Percentiles rank a stretch among this genome's conserved stretches.
These are phyloP conservation scores for Tridacna gigas DNA, from an alignment of 2,888 invertebrate species.

Conservation along the genomic window DNA sequence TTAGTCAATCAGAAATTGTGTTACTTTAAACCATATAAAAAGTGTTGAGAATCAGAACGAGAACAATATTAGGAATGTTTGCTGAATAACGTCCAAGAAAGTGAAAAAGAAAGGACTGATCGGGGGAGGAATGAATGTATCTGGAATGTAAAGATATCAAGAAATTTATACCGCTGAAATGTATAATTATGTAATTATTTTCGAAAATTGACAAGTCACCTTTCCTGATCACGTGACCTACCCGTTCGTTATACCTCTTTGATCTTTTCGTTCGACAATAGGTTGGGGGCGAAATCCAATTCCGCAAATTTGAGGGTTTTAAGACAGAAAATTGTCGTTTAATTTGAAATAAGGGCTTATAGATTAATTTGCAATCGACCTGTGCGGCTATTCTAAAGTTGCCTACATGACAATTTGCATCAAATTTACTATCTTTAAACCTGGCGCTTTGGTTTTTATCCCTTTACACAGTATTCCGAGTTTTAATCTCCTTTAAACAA, in stretches of 20 bases:
- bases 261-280: constrained; percentile 46
- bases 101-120: too few relatives aligned
- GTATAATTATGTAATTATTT: constrained; percentile 23
- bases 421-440: constrained; percentile 13
- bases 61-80: too few relatives aligned
- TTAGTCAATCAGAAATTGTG: too few relatives aligned
- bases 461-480: background rate
- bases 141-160: background rate
- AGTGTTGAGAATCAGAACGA: too few relatives aligned
- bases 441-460: background rate
- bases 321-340: constrained; percentile 8
- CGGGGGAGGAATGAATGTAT: background rate
- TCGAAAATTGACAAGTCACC: constrained; percentile 23
- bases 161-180: background rate
- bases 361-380: constrained; percentile 15
- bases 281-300: constrained; percentile 51
- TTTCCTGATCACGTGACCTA: constrained; percentile 31
- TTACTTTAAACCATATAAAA: too few relatives aligned
- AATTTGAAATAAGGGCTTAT: constrained; percentile 10
- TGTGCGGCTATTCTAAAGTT: background rate
- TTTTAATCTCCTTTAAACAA: background rate
- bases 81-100: too few relatives aligned
- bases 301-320: constrained; percentile 53
- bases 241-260: constrained; percentile 32
- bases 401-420: background rate